Base-by-base conservation (phyloP, 2,888 invertebrate genomes). In the Ceraclea dissimilis region DNA sequence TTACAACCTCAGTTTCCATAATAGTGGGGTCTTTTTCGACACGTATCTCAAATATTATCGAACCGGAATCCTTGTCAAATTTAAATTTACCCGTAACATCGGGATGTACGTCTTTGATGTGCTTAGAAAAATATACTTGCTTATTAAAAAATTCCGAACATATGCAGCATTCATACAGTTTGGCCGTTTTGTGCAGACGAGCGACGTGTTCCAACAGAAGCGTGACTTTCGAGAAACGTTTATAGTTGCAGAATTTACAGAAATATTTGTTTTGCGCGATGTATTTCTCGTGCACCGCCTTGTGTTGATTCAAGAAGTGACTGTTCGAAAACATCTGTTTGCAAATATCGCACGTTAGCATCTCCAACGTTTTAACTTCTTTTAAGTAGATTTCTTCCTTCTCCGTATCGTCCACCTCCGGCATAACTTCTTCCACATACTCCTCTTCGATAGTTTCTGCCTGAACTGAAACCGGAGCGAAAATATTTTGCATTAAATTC, bases 341-440 rank as follows among this genome's bases (percentile, higher is more conserved):
- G n/a, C 55, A 55, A 8, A 44, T 4, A 2, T 44, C 33, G 33
- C 55, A 55, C 2, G 33, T 21, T 13, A 51, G 34, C 50, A 50
- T 51, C n/a, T 19, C 26, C 17, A 22, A 13, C 5, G 34, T 34
- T 19, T 53, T 33, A 1, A 39, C 39, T 39, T 39, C 39, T 39
- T 39, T 39, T 13, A 39, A 39, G 13, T 39, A 18, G 21, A 49
- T 49, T 17, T 21, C 8, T 16, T 39, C 39, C 13, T 39, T 39
- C 5, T 39, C 39, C 13, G 4, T 2, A 16, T 39, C 39, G 5
- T 13, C 13, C n/a, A n/a, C n/a, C n/a, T n/a, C n/a, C 16, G 13
- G 13, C 2, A 13, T 16, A 4, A 8, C 39, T 8, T 13, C 13
- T 5, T 39, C 39, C 13, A 13, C 13, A n/a, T n/a, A 16, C 13